Base-by-base conservation (phyloP, 2,113 vertebrate genomes). In the Sylvicapra grimmia region DNA sequence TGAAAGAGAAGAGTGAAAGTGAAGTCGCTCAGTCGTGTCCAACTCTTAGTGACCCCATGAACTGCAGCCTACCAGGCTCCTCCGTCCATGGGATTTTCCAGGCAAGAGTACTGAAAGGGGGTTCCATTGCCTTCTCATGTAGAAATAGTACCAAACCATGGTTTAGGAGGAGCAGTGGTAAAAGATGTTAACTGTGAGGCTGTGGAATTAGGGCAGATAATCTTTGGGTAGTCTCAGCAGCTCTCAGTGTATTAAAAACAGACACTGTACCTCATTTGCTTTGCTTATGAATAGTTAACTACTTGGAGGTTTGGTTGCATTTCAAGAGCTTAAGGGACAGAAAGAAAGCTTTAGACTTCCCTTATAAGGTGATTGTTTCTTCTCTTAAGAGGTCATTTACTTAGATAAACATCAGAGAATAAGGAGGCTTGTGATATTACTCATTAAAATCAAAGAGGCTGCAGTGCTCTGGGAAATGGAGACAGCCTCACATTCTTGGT, bases 351-450 rank as follows among this genome's bases (percentile, higher is more conserved):
- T 93, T 93, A 83, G 47, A 80, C 19, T 94, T 96, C 18, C 97
- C 95, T 97, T 97, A 68, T 94, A 97, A 94, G 96, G 89, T 84
- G 53, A 95, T 94, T 83, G 47, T 93, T 97, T 94, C 83, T 97
- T 93, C 80, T 92, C 63, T 90, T 82, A 65, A 61, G 59, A 92
- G 93, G 44, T 53, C 86, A 53, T 90, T 89, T 77, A 83, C 83
- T 95, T 95, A 97, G 95, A 96, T 96, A 96, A 96, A 83, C 75
- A 97, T 93, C 93, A 83, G 88, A 96, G 89, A 92, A 90, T 95
- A 95, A 97, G 36, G 68, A 94, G 95, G 93, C 63, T 44, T 40
- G 3, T 25, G 6, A 44, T 12, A 18, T 47, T 86, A n/a, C 59
- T 96, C 72, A 80, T 82, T 96, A 97, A 94, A 83, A 29, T 95